These are phyloP conservation scores for Dolichoris vasculosae DNA, from an alignment of 1,140 invertebrate genomes.

Conservation along the genomic window DNA sequence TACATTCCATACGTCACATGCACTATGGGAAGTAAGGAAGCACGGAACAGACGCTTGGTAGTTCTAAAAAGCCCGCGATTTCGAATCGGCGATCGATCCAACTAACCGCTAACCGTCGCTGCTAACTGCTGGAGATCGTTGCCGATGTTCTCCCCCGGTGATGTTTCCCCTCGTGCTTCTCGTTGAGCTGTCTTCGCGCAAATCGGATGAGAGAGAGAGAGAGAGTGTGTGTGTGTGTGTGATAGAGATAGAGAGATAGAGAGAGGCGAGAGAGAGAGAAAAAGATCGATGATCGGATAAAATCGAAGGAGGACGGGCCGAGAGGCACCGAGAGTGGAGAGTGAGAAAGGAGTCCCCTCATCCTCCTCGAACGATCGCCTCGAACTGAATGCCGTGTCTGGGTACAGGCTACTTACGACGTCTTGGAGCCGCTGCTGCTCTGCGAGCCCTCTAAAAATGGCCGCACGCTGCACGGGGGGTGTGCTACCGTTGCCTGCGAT, in stretches of 20 bases:
- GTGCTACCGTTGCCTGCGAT: slow-evolving; percentile 33
- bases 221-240: background rate
- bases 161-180: background rate
- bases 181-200: background rate
- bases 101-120: background rate
- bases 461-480: slow-evolving; percentile 60
- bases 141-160: background rate
- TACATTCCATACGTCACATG: slow-evolving; percentile 94
- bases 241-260: background rate
- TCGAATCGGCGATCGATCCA: background rate
- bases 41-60: slow-evolving; percentile 85
- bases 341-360: slow-evolving; percentile 16
- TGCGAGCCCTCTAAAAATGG: slow-evolving; percentile 73
- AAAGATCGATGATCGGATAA: background rate
- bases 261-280: background rate
- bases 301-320: background rate
- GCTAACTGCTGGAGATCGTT: background rate
- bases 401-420: slow-evolving; percentile 60
- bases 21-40: slow-evolving; percentile 97
- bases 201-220: background rate
- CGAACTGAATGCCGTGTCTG: slow-evolving; percentile 73
- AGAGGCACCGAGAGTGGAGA: background rate
- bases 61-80: background rate
- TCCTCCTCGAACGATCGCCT: slow-evolving; percentile 68
- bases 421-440: slow-evolving; percentile 31